Percentiles rank a stretch among this genome's conserved stretches.
Evolutionary conservation across 2,888 invertebrate genomes (phyloP).

Genomic region (Brachyopa scutellaris): DNA sequence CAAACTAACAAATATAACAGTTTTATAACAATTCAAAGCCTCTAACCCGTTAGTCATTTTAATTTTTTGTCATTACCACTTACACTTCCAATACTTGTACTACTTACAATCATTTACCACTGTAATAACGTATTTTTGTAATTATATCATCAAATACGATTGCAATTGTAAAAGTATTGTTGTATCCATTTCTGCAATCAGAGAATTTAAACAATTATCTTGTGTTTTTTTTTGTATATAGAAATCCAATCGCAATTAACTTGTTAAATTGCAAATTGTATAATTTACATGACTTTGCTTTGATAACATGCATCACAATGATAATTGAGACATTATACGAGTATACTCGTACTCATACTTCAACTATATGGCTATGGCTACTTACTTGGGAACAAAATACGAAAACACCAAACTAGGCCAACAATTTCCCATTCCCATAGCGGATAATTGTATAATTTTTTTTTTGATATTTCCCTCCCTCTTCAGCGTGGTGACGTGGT

Average conservation of each 20-base stretch:
- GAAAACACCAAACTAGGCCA: conserved; percentile 59
- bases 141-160: conserved; percentile 44
- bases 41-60: neutral
- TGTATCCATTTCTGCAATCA: conserved; percentile 41
- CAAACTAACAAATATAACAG: too few species aligned
- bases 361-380: too few species aligned
- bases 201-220: conserved; percentile 57
- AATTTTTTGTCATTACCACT: neutral
- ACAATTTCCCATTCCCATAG: conserved; percentile 59
- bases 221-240: conserved; percentile 3
- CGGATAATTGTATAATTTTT: conserved; percentile 32
- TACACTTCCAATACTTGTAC: too few species aligned
- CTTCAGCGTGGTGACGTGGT: neutral
- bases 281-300: conserved; percentile 67
- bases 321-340: conserved; percentile 61
- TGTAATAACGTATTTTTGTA: conserved; percentile 11
- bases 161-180: conserved; percentile 10
- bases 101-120: neutral
- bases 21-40: too few species aligned
- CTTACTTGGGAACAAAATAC: conserved; percentile 28
- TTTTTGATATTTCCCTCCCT: conserved; percentile 1
- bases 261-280: conserved; percentile 66
- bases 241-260: conserved; percentile 57
- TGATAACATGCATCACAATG: conserved; percentile 63
- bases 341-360: too few species aligned